phyloP scores from a whole-genome alignment of 2,888 invertebrate genomes.

The Cepaea hortensis region DNA sequence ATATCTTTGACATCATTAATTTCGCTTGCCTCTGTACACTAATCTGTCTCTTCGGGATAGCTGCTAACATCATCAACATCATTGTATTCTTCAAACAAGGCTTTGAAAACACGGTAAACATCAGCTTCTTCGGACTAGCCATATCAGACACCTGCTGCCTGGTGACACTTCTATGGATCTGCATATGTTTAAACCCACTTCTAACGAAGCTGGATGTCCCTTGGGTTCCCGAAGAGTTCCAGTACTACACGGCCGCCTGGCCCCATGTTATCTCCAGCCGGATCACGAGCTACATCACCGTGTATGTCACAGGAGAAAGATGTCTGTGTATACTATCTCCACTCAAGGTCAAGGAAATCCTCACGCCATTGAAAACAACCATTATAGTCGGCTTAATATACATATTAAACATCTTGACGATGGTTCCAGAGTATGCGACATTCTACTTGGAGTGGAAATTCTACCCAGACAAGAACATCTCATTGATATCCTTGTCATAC shows the following conservation, averaged over 20 bases:
- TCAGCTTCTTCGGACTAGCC: background rate
- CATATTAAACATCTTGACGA: background rate
- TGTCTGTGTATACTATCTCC: background rate
- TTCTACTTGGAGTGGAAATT: background rate
- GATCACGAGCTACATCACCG: background rate
- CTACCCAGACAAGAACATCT: background rate
- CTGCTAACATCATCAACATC: background rate
- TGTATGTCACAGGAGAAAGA: background rate
- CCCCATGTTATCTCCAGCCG: background rate
- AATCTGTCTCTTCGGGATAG: background rate
- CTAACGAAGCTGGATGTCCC: background rate
- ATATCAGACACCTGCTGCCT: background rate
- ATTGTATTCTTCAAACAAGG: background rate
- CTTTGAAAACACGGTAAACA: background rate
- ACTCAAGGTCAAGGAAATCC: background rate
- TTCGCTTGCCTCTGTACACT: background rate
- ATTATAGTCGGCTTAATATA: background rate
- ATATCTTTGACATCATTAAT: background rate
- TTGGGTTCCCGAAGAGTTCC: background rate
- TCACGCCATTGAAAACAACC: background rate
- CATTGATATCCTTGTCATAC: background rate
- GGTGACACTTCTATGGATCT: background rate
- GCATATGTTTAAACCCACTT: background rate
- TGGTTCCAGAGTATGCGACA: background rate
- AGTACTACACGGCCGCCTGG: constrained; percentile 14